Conservation (phyloP, 2,113 vertebrate genomes). For the Alexandromys fortis region DNA sequence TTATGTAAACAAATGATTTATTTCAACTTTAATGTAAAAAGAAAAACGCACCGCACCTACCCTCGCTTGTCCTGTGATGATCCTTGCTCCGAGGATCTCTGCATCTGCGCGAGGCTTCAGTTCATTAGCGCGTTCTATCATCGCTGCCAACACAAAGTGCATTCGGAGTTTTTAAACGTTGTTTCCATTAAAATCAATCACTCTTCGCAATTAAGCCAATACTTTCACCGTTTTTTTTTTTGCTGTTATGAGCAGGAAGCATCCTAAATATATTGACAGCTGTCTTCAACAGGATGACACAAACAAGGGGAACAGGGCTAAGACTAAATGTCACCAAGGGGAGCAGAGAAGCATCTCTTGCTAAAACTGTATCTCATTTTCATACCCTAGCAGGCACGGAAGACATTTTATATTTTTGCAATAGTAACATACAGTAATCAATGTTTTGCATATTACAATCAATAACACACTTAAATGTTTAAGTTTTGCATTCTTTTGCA, state of each 20-base stretch:
- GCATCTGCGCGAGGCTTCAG: constrained; percentile 77
- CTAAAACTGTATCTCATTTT: constrained; percentile 88
- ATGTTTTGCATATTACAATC: constrained; percentile 89
- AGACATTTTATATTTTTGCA: constrained; percentile 90
- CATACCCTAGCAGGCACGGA: constrained; percentile 89
- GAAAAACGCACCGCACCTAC: neutral
- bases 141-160: constrained; percentile 87
- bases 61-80: constrained; percentile 74
- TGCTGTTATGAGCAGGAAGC: constrained; percentile 91
- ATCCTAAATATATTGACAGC: constrained; percentile 94
- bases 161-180: constrained; percentile 91
- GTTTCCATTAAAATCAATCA: constrained; percentile 96
- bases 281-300: constrained; percentile 89
- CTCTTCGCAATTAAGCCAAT: constrained; percentile 94
- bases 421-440: constrained; percentile 91
- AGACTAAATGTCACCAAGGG: constrained; percentile 89
- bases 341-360: constrained; percentile 82
- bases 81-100: constrained; percentile 76
- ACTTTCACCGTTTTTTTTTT: constrained; percentile 85
- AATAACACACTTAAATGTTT: constrained; percentile 89
- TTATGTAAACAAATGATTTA: constrained; percentile 70
- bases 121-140: constrained; percentile 85
- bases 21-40: constrained; percentile 72
- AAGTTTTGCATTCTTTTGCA: constrained; percentile 86
- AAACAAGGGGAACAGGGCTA: constrained; percentile 85